A percentile compares a stretch with the other conserved stretches of the same genome.
phyloP scores from a whole-genome alignment of 2,797 vertebrate genomes.

The Crenuchus spilurus region DNA sequence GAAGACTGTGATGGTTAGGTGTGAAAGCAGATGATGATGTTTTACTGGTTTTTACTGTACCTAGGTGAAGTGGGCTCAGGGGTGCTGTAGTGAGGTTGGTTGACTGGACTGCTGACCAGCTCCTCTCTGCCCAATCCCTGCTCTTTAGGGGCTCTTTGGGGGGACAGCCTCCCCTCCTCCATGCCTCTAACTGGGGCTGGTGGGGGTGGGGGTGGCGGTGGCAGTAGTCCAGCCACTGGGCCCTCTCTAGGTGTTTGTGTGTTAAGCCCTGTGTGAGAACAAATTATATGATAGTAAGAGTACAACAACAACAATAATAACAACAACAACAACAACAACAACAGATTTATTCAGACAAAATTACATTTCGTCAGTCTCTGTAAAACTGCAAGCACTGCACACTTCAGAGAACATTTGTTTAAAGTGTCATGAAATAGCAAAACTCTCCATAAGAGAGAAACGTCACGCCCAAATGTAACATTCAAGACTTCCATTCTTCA shows the following conservation, averaged over 20 bases:
- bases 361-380: background rate
- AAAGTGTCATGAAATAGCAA: slow-evolving; percentile 24
- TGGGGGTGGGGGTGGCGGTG: slow-evolving; percentile 37
- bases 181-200: slow-evolving; percentile 34
- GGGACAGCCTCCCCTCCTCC: slow-evolving; percentile 45
- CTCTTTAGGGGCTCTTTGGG: slow-evolving; percentile 3
- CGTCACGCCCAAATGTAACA: slow-evolving; percentile 24
- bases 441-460: slow-evolving; percentile 30
- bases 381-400: background rate
- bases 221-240: slow-evolving; percentile 4
- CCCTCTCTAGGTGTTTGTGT: slow-evolving; percentile 31
- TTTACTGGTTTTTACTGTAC: slow-evolving; percentile 31
- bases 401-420: slow-evolving; percentile 3
- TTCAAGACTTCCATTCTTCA: slow-evolving; percentile 42
- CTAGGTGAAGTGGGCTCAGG: slow-evolving; percentile 37
- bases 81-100: slow-evolving; percentile 33
- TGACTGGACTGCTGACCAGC: slow-evolving; percentile 23
- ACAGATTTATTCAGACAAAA: slow-evolving; percentile 20
- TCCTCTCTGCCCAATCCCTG: slow-evolving; percentile 32
- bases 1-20: background rate
- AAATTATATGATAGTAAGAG: background rate
- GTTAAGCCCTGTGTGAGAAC: slow-evolving; percentile 29
- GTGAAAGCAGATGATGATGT: background rate
- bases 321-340: background rate
- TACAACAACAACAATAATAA: background rate